Conservation (phyloP, 2,888 invertebrate species). For the Ophion ventricosus region DNA sequence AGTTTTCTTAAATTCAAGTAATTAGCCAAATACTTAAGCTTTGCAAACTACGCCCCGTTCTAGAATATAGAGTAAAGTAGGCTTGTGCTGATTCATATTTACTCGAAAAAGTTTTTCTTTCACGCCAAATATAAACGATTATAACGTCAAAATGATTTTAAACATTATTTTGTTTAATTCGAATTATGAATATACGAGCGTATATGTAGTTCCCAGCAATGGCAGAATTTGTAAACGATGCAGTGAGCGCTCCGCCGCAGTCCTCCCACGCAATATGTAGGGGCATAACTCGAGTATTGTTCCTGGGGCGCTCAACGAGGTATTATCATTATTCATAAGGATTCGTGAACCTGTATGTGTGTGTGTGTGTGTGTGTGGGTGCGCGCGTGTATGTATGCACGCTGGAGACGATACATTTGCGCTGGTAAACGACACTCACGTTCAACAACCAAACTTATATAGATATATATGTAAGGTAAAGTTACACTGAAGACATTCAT, state of each 20-base stretch:
- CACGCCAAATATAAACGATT: neutral
- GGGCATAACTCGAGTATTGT: conserved; percentile 78
- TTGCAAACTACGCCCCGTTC: no score
- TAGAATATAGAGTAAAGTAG: no score
- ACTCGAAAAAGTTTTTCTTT: conserved; percentile 2
- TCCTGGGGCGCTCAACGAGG: conserved; percentile 76
- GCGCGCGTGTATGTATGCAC: conserved; percentile 31
- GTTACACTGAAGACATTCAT: neutral
- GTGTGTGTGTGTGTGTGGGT: conserved; percentile 33
- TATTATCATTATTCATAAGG: conserved; percentile 79
- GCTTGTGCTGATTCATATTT: neutral
- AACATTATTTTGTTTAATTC: neutral
- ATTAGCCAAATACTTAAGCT: no score
- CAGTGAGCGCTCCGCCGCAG: conserved; percentile 45
- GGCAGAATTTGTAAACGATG: conserved; percentile 50
- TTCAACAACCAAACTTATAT: conserved; percentile 25
- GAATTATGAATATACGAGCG: neutral
- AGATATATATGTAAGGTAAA: neutral
- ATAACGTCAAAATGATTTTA: conserved; percentile 1
- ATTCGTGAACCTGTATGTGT: conserved; percentile 61
- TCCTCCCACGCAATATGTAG: conserved; percentile 74
- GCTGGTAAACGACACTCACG: conserved; percentile 50
- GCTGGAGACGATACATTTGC: conserved; percentile 62
- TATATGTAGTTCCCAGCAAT: conserved; percentile 15
- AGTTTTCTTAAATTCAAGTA: no score